Evolutionary conservation across 2,113 vertebrate genomes (phyloP), one percentile per base, ranked within the genome.

Genomic region (Lynx canadensis): DNA sequence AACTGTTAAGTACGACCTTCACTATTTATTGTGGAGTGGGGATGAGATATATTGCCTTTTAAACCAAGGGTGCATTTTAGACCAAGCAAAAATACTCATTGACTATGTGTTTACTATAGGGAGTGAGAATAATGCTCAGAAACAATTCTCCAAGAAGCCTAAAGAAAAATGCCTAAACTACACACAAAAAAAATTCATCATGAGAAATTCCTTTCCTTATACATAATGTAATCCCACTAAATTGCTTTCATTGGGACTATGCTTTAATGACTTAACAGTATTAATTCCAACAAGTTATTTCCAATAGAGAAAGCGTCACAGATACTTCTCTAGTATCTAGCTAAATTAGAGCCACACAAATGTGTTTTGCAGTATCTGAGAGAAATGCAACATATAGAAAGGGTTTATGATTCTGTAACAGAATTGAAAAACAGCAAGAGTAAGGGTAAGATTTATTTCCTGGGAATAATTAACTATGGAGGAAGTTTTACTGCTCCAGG

Each of bases 211-310:
- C 69, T 95, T 95, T 95, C 11, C 5, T 52, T 15, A 18, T 63
- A n/a, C 57, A 55, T 36, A 94, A 94, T 91, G 81, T 96, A 81
- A 95, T 82, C 27, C 36, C 27, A 85, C 94, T 60, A 65, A 55
- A 82, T 91, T 71, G 16, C 21, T 97, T 92, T 95, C 15, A 68
- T 38, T 68, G 33, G 63, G 29, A 68, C 21, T 95, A 31, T 88
- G 63, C 19, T 94, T 82, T 84, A 94, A 97, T 94, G 36, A 63
- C 33, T 57, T 87, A 66, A 68, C 13, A 87, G 18, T 63, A 90
- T 92, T 93, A 73, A 83, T 91, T 93, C 33, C 66, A 86, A 27
- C 8, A 86, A 79, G 23, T 76, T 57, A 69, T n/a, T 96, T 91
- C n/a, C 71, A n/a, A 69, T 71, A 55, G 5, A 52, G 18, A 65